Evolutionary conservation across 1,140 invertebrate genomes (phyloP), one percentile per base, ranked within the genome.

Genomic region (Oryctes rhinoceros): DNA sequence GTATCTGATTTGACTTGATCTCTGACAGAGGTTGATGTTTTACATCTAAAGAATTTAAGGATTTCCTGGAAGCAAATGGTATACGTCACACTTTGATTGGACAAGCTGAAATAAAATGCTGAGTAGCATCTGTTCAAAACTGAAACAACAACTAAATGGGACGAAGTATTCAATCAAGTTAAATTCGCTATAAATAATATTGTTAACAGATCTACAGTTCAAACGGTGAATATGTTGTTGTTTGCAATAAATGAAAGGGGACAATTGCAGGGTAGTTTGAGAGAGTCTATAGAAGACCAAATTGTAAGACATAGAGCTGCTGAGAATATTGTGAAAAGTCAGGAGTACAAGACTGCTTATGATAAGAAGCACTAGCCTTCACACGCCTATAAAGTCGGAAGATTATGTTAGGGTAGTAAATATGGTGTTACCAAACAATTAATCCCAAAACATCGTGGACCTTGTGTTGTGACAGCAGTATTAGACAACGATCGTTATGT

Each of bases 401-500:
- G 80, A 81, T 75, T 75, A 47, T n/a, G 47, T 79, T 20, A 47
- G 79, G 44, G 44, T 81, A 48, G 35, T 13, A 18, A 81, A 81
- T 76, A 76, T 59, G 80, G 80, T n/a, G 59, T 81, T 44, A 81
- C 59, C 76, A 81, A 81, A 71, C 79, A 81, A 48, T 37, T 79
- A 47, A 20, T 81, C 20, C 78, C 78, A 44, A 81, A 81, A 78
- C 79, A 62, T 79, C 71, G 44, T 79, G 80, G 78, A 39, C 78
- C 78, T 4, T 81, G 79, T 48, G 37, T 53, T 1, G 76, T 87
- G 15, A 81, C 30, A 10, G 83, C 84, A 82, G 71, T 83, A 2
- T 79, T 86, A 20, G 48, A 80, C 39, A 83, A 85, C 47, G 83
- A 84, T 79, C 67, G 85, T 71, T 86, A 85, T 71, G 48, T 86